phyloP scores from a whole-genome alignment of 2,797 vertebrate species.

The Pygocentrus nattereri region DNA sequence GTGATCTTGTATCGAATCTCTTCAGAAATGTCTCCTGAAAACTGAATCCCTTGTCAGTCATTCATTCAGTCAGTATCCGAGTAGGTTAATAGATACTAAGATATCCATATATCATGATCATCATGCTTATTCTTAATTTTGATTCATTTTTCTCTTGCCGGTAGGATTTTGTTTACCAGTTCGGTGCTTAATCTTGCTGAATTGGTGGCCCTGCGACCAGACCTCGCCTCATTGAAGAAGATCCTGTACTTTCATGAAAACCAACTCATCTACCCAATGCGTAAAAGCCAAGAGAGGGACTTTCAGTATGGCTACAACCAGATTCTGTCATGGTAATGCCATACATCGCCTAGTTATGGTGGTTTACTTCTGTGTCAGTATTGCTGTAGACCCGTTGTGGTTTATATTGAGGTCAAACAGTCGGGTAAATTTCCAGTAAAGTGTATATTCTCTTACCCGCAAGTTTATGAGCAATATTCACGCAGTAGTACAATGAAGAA shows the following conservation, averaged over 20 bases:
- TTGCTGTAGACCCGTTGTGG: no score
- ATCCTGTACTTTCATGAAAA: slow-evolving; percentile 98
- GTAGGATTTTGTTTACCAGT: slow-evolving; percentile 92
- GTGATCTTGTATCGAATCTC: no score
- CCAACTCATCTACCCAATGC: slow-evolving; percentile 89
- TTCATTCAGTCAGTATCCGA: no score
- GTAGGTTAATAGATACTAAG: no score
- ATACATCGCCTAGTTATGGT: neutral
- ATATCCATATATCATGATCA: no score
- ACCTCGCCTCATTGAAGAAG: slow-evolving; percentile 91
- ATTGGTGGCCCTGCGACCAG: slow-evolving; percentile 90
- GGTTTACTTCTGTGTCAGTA: neutral
- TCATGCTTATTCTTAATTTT: neutral
- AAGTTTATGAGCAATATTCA: neutral
- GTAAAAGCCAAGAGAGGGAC: slow-evolving; percentile 88
- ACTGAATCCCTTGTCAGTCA: no score
- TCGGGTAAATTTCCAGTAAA: slow-evolving; percentile 6
- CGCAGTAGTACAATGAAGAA: slow-evolving; percentile 4
- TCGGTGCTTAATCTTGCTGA: slow-evolving; percentile 96
- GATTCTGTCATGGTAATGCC: slow-evolving; percentile 91
- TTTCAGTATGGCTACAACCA: slow-evolving; percentile 99
- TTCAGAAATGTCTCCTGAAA: no score
- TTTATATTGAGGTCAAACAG: neutral
- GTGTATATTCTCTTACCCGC: neutral
- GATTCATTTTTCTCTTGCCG: slow-evolving; percentile 60